A percentile compares a stretch with the other conserved stretches of the same genome.
Conservation (phyloP, 2,888 invertebrate genomes). For the Stegophylla sp. region DNA sequence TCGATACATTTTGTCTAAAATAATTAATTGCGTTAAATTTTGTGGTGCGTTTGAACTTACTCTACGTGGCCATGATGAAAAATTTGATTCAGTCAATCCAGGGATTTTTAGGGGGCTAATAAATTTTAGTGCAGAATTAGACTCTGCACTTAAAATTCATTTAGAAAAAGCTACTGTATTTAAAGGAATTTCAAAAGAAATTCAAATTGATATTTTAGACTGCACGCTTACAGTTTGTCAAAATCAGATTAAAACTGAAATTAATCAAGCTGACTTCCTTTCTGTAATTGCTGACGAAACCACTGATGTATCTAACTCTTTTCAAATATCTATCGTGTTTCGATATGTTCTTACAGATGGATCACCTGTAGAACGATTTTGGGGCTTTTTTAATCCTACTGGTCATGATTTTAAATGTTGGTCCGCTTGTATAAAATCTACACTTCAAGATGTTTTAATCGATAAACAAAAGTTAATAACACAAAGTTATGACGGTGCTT, state of each 20-base stretch:
- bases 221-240: constrained; percentile 60
- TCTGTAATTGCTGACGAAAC: constrained; percentile 60
- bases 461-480: too few species aligned
- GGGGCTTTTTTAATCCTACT: constrained; percentile 60
- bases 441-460: too few species aligned
- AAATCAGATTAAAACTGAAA: constrained; percentile 59
- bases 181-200: constrained; percentile 60
- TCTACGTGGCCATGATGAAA: too few species aligned
- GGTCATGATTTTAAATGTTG: constrained; percentile 58
- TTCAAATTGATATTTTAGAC: constrained; percentile 61
- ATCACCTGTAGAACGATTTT: constrained; percentile 61
- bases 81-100: too few species aligned
- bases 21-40: too few species aligned
- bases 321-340: constrained; percentile 60
- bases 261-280: constrained; percentile 59
- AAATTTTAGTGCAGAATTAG: neutral
- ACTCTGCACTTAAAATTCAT: constrained; percentile 53
- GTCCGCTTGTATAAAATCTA: constrained; percentile 55
- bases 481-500: too few species aligned
- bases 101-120: too few species aligned
- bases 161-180: constrained; percentile 58
- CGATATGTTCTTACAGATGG: constrained; percentile 61
- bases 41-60: too few species aligned
- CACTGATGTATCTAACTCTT: constrained; percentile 60
- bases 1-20: too few species aligned